Base-by-base conservation (phyloP, 2,888 invertebrate genomes). In the Stenurella melanura region DNA sequence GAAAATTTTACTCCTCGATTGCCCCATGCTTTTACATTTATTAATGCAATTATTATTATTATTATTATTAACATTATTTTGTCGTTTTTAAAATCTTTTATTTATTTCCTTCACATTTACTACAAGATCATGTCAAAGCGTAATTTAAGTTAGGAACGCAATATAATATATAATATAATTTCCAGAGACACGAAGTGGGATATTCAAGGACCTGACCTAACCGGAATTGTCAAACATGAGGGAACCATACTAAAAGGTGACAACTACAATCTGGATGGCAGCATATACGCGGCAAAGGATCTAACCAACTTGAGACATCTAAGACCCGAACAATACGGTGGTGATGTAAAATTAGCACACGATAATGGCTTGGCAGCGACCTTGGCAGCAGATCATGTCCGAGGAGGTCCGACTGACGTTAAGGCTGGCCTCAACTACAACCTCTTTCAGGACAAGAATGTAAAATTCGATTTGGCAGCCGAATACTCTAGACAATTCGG, bases 281-380 rank as follows among this genome's bases (percentile, higher is more conserved):
- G 79, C n/a, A 82, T 78, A 21, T 83, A 79, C 61, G 82, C 76
- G 12, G 77, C 82, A 1, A 85, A 85, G 72, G 79, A 82, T 83
- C 84, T 56, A 34, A 38, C 11, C 26, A 64, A 9, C 74, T 60
- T 12, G 80, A 81, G 18, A 42, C 2, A 42, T 42, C 68, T 72
- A 26, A 78, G 79, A 19, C 83, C 83, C 6, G 79, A 79, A 9
- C 80, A 78, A 2, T 21, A 78, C 63, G 84, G 84, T 26, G 84
- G 83, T 12, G 66, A 77, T 26, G 19, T 85, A 58, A 80, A 80
- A 18, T 84, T 83, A 61, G 38, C 77, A 19, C 84, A 85, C 69
- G 69, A 79, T 10, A 80, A 80, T 42, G 81, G 81, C 12, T 82
- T 81, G 11, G 60, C 68, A 58, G 57, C 84, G 10, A 81, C 80